phyloP scores from a whole-genome alignment of 2,113 vertebrate species.

The Xiphophorus maculatus region DNA sequence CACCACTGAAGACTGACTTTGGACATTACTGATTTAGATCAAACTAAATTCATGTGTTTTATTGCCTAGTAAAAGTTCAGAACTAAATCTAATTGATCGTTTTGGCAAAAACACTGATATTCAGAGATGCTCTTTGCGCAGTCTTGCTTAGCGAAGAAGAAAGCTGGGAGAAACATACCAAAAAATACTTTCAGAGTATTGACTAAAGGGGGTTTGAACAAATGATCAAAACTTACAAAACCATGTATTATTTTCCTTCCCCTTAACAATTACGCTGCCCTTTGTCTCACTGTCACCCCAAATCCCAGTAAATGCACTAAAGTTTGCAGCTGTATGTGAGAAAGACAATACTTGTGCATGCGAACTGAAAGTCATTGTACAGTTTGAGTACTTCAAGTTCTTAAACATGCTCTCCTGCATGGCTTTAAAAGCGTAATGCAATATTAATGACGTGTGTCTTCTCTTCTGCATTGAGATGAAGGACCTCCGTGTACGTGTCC shows the following conservation, averaged over 20 bases:
- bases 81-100: not conserved
- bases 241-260: too few species aligned
- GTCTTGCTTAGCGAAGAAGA: not conserved
- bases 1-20: not conserved
- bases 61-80: not conserved
- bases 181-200: not conserved
- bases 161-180: not conserved
- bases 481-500: conserved; percentile 92
- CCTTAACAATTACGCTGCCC: too few species aligned
- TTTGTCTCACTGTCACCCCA: not conserved
- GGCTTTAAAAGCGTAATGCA: not conserved
- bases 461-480: conserved; percentile 75
- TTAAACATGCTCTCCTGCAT: not conserved
- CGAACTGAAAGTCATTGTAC: not conserved
- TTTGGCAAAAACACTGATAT: too few species aligned
- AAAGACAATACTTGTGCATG: not conserved
- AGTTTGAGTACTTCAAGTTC: not conserved
- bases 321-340: not conserved
- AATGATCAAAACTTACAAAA: too few species aligned
- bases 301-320: not conserved
- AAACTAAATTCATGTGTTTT: not conserved
- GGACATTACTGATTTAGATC: too few species aligned
- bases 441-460: not conserved
- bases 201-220: too few species aligned
- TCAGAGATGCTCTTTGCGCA: too few species aligned